Conservation (phyloP, 2,888 invertebrate species). For the Eustalomyia histrio region DNA sequence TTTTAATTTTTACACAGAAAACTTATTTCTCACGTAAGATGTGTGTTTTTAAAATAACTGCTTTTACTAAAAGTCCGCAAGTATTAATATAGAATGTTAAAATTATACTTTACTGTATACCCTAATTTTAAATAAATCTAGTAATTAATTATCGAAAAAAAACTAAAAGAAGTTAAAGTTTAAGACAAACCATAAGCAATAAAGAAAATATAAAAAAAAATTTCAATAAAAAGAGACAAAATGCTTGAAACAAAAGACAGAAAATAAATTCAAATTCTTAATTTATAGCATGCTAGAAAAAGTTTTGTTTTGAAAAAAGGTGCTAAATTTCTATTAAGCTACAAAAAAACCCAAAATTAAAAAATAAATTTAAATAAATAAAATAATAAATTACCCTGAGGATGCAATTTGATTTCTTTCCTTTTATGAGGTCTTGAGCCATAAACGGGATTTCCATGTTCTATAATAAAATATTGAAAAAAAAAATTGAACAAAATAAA, state of each 20-base stretch:
- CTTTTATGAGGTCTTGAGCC: slow-evolving; percentile 78
- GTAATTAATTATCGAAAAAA: too few relatives aligned
- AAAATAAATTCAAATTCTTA: not conserved
- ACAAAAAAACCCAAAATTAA: slow-evolving; percentile 5
- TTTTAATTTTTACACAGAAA: too few relatives aligned
- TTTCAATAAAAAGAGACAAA: not conserved
- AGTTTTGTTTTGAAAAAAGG: not conserved
- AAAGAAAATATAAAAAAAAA: slow-evolving; percentile 15
- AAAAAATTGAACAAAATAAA: slow-evolving; percentile 34
- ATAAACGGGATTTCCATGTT: slow-evolving; percentile 78
- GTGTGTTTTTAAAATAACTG: too few relatives aligned
- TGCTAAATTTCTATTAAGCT: not conserved
- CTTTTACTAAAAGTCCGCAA: too few relatives aligned
- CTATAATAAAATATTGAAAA: slow-evolving; percentile 69
- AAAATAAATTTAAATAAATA: slow-evolving; percentile 37
- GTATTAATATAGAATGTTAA: too few relatives aligned
- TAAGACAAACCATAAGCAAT: too few relatives aligned
- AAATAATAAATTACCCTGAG: slow-evolving; percentile 74
- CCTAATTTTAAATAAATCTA: too few relatives aligned
- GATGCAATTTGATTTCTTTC: slow-evolving; percentile 79
- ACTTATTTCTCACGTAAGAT: too few relatives aligned
- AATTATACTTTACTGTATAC: too few relatives aligned
- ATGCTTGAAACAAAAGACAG: not conserved
- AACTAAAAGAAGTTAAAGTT: too few relatives aligned
- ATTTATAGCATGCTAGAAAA: not conserved